These are phyloP conservation scores for Chrysotoxum bicinctum DNA, from an alignment of 2,888 invertebrate species.

Conservation along the genomic window DNA sequence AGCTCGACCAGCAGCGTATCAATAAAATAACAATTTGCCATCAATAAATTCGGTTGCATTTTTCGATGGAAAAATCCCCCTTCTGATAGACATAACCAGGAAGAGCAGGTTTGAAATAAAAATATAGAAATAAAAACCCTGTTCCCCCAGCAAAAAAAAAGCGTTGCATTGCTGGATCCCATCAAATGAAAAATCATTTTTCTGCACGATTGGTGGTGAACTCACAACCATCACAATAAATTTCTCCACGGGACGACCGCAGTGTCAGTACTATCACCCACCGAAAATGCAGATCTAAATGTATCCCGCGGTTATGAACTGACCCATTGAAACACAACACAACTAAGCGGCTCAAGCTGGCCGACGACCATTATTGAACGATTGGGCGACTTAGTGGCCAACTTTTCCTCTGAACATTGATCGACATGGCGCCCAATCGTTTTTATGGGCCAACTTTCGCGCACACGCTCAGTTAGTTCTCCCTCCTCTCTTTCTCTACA, in stretches of 20 bases:
- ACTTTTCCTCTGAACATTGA: constrained; percentile 44
- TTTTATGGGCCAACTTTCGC: constrained; percentile 60
- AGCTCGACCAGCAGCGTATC: constrained; percentile 35
- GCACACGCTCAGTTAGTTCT: constrained; percentile 21
- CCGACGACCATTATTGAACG: not conserved
- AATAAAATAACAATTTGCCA: constrained; percentile 65
- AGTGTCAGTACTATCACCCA: constrained; percentile 46
- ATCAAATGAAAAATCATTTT: constrained; percentile 69
- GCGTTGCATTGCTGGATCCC: constrained; percentile 22
- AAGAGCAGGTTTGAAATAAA: constrained; percentile 54
- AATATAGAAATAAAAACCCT: constrained; percentile 9
- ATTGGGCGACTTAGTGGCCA: constrained; percentile 60
- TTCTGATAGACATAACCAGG: constrained; percentile 30
- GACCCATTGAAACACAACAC: constrained; percentile 64
- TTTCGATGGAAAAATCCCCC: constrained; percentile 33
- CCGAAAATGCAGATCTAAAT: constrained; percentile 67
- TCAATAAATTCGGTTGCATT: constrained; percentile 61
- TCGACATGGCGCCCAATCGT: constrained; percentile 63
- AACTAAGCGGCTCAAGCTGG: not conserved
- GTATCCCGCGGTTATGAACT: constrained; percentile 69
- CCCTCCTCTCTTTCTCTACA: not conserved
- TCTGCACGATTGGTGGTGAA: constrained; percentile 67
- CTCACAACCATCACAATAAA: constrained; percentile 58
- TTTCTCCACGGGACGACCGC: constrained; percentile 59
- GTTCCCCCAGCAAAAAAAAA: constrained; percentile 4